Percentiles rank a stretch among this genome's conserved stretches.
Conservation (phyloP, 2,113 vertebrate genomes). For the Hylia prasina region DNA sequence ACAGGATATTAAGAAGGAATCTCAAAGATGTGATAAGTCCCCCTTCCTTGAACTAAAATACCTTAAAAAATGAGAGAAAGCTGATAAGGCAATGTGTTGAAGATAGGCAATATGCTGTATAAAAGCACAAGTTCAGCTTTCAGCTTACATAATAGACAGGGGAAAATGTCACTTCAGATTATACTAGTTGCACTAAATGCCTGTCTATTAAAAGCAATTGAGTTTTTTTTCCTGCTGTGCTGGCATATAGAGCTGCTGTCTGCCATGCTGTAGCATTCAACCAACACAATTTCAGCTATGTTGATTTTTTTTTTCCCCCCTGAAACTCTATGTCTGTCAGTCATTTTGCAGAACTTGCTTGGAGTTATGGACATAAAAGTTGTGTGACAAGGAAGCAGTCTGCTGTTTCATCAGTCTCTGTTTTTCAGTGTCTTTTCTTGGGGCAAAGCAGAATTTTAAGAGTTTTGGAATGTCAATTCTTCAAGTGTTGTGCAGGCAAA, state of each 20-base stretch:
- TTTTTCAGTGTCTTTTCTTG: background rate
- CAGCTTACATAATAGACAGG: constrained; percentile 4
- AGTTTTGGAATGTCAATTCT: background rate
- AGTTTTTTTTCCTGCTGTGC: constrained; percentile 3
- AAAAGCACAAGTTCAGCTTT: constrained; percentile 13
- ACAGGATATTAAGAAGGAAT: background rate
- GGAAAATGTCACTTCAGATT: constrained; percentile 30
- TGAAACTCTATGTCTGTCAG: background rate
- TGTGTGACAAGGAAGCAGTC: background rate
- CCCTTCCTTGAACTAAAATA: background rate
- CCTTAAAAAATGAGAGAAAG: background rate
- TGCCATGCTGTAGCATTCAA: background rate
- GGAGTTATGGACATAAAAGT: background rate
- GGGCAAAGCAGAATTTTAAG: background rate
- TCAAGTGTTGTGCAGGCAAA: background rate
- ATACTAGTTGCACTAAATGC: constrained; percentile 16
- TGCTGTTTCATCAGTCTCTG: background rate
- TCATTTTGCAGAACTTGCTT: background rate
- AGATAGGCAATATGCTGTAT: background rate
- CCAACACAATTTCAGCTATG: background rate
- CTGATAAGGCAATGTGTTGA: background rate
- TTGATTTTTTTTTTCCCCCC: background rate
- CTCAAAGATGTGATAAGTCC: background rate
- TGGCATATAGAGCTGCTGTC: background rate
- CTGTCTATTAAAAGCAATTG: constrained; percentile 37